phyloP scores from a whole-genome alignment of 2,888 invertebrate genomes.

The Callimorpha dominula region DNA sequence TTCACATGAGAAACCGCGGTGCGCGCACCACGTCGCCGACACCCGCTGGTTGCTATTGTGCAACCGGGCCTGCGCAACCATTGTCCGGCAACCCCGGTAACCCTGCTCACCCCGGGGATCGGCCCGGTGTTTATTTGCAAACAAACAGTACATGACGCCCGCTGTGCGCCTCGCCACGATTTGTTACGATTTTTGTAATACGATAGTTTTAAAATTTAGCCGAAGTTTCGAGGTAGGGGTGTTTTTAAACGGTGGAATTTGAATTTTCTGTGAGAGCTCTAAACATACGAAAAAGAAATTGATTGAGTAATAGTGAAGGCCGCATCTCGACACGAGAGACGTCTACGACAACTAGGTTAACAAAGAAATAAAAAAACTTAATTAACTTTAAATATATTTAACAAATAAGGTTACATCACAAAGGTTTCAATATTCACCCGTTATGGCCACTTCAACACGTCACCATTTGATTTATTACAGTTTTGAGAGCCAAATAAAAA shows the following conservation, averaged over 20 bases:
- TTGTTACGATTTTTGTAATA: conserved; percentile 78
- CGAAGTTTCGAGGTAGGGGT: conserved; percentile 40
- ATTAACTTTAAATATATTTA: conserved; percentile 41
- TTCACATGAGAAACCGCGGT: conserved; percentile 75
- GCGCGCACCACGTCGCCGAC: conserved; percentile 60
- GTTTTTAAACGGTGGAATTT: conserved; percentile 25
- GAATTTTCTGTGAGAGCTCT: conserved; percentile 6
- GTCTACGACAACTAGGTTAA: background rate
- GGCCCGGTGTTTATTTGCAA: conserved; percentile 86
- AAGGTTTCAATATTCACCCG: conserved; percentile 33
- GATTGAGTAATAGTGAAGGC: background rate
- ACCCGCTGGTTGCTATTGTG: conserved; percentile 78
- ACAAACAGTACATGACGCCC: conserved; percentile 76
- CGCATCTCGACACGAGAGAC: background rate
- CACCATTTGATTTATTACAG: conserved; percentile 48
- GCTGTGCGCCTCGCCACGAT: conserved; percentile 70
- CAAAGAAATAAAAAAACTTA: conserved; percentile 47
- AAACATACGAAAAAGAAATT: background rate
- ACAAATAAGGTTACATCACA: conserved; percentile 35
- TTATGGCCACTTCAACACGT: conserved; percentile 32
- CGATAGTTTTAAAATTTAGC: conserved; percentile 61
- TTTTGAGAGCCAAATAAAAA: conserved; percentile 40
- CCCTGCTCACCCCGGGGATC: conserved; percentile 56
- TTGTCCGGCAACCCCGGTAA: conserved; percentile 36
- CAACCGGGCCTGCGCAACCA: conserved; percentile 55